These are phyloP conservation scores for Folsomia candida DNA, from an alignment of 2,888 invertebrate genomes.

Conservation along the genomic window DNA sequence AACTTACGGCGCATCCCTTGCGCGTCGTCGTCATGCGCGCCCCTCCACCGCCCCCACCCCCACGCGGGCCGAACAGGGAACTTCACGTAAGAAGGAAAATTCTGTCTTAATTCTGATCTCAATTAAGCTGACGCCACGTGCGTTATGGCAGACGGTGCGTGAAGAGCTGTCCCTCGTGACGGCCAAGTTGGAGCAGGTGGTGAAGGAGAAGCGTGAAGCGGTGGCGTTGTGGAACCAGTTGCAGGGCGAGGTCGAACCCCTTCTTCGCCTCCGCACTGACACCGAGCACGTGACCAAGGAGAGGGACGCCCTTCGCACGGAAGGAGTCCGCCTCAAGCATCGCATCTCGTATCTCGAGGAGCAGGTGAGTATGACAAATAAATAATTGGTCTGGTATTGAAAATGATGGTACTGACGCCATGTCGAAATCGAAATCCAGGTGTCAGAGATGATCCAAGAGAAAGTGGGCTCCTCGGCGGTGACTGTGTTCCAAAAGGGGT, in stretches of 20 bases:
- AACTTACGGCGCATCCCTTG: slow-evolving; percentile 47
- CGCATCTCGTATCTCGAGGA: slow-evolving; percentile 86
- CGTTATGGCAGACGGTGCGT: slow-evolving; percentile 57
- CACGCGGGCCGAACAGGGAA: slow-evolving; percentile 48
- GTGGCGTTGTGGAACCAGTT: slow-evolving; percentile 49
- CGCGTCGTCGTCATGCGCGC: slow-evolving; percentile 47
- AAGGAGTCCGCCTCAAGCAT: slow-evolving; percentile 80
- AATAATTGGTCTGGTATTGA: neutral
- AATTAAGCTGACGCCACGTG: no score
- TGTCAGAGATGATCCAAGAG: slow-evolving; percentile 48
- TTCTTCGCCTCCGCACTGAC: slow-evolving; percentile 37
- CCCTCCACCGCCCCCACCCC: slow-evolving; percentile 49
- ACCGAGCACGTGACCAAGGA: slow-evolving; percentile 50
- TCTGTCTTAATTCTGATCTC: neutral
- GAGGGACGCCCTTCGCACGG: slow-evolving; percentile 61
- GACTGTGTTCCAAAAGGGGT: slow-evolving; percentile 51
- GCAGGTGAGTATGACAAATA: slow-evolving; percentile 58
- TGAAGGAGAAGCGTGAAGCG: slow-evolving; percentile 58
- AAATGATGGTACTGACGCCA: neutral
- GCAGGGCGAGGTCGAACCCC: slow-evolving; percentile 51
- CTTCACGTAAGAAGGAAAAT: slow-evolving; percentile 41
- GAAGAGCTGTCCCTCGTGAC: slow-evolving; percentile 63
- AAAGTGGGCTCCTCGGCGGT: slow-evolving; percentile 43
- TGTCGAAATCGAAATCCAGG: slow-evolving; percentile 22
- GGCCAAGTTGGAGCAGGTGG: slow-evolving; percentile 64